Conservation (phyloP, 2,888 invertebrate species). For the Chouioia cunea region DNA sequence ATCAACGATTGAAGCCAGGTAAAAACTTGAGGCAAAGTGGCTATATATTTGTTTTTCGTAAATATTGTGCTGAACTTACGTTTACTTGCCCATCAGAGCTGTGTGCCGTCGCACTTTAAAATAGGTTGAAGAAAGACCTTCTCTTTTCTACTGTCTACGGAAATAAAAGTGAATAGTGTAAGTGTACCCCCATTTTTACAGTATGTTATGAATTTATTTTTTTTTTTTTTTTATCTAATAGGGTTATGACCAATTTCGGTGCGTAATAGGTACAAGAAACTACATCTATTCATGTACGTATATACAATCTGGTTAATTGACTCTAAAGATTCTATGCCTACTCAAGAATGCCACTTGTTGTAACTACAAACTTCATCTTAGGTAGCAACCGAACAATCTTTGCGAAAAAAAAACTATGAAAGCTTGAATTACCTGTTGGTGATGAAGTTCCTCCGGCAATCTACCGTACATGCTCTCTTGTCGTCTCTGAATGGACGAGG, state of each 20-base stretch:
- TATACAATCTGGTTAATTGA: not conserved
- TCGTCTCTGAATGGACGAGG: slow-evolving; percentile 70
- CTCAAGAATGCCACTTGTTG: no score
- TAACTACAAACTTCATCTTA: no score
- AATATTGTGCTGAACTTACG: slow-evolving; percentile 58
- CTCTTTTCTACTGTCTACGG: slow-evolving; percentile 59
- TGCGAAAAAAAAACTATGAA: not conserved
- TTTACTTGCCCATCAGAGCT: slow-evolving; percentile 61
- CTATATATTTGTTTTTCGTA: slow-evolving; percentile 20
- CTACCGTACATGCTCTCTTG: slow-evolving; percentile 69
- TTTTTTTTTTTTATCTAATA: no score
- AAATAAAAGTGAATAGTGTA: slow-evolving; percentile 61
- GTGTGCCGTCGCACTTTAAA: slow-evolving; percentile 61
- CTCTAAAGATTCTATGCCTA: not conserved
- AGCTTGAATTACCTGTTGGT: slow-evolving; percentile 67
- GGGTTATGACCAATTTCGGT: no score
- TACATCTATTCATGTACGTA: not conserved
- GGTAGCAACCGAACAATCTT: no score
- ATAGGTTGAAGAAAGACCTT: slow-evolving; percentile 61
- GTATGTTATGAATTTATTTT: slow-evolving; percentile 14
- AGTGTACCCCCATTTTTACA: slow-evolving; percentile 46
- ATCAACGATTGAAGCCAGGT: slow-evolving; percentile 24
- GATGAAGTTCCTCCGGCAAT: slow-evolving; percentile 70
- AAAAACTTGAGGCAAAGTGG: slow-evolving; percentile 24
- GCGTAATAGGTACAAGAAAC: not conserved